Conservation (phyloP, 2,888 invertebrate species). For the Aphrophora alni region DNA sequence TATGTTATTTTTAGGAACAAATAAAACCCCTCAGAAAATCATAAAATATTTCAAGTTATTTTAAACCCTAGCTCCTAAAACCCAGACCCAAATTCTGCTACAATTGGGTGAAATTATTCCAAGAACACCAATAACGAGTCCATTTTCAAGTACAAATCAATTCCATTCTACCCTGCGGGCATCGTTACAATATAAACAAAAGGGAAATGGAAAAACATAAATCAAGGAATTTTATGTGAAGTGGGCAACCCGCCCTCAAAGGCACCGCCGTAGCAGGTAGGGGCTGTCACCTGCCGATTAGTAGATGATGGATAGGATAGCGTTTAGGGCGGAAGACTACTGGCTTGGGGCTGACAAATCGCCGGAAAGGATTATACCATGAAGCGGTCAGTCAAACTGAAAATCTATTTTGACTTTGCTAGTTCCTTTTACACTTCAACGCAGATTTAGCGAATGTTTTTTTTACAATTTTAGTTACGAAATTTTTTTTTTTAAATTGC, state of each 20-base stretch:
- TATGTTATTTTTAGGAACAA: no score
- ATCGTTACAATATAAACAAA: neutral
- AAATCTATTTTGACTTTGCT: neutral
- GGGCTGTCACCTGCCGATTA: neutral
- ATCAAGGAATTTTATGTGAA: slow-evolving; percentile 6
- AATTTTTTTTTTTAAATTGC: no score
- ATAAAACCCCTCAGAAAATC: no score
- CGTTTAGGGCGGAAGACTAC: neutral
- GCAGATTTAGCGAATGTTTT: no score
- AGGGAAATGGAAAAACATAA: neutral
- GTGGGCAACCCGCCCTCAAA: slow-evolving; percentile 2
- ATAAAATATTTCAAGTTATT: no score
- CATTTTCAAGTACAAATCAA: neutral
- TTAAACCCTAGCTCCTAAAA: no score
- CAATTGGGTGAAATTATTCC: no score
- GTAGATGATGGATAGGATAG: neutral
- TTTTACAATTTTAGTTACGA: no score
- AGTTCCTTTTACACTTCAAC: no score
- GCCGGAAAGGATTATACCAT: neutral
- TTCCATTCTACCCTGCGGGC: neutral
- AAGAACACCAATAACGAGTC: no score
- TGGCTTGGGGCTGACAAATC: no score
- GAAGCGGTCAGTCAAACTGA: neutral
- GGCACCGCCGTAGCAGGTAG: neutral
- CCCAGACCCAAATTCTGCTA: no score